These are phyloP conservation scores for Megalopta genalis DNA, from an alignment of 1,140 invertebrate genomes.

Conservation along the genomic window DNA sequence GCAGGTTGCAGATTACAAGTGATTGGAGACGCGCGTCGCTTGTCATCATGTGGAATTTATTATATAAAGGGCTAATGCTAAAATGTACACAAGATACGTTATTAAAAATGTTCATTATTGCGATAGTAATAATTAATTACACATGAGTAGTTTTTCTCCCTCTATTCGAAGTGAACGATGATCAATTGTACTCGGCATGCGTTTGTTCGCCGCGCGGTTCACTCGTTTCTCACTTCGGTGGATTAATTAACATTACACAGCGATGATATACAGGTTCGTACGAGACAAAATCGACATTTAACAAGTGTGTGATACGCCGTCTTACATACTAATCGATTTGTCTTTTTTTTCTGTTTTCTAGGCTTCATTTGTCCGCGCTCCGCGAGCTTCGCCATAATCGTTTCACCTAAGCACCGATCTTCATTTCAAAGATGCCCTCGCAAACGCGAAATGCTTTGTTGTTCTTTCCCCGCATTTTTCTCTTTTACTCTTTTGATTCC, in stretches of 20 bases:
- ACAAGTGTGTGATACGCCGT: constrained; percentile 50
- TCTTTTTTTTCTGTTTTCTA: constrained; percentile 45
- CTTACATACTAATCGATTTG: constrained; percentile 65
- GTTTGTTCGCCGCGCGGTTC: constrained; percentile 39
- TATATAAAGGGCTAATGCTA: constrained; percentile 79
- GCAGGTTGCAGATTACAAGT: background rate
- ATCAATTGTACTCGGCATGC: constrained; percentile 45
- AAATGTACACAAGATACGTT: constrained; percentile 79
- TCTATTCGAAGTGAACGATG: constrained; percentile 69
- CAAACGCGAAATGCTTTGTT: constrained; percentile 45
- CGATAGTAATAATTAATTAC: constrained; percentile 75
- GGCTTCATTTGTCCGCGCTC: constrained; percentile 46
- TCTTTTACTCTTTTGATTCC: too few species aligned
- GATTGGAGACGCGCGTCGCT: constrained; percentile 30
- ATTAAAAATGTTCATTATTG: constrained; percentile 79
- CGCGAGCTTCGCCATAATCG: constrained; percentile 48
- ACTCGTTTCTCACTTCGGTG: constrained; percentile 9
- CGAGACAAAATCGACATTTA: constrained; percentile 60
- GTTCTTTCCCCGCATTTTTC: too few species aligned
- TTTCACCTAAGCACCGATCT: constrained; percentile 53
- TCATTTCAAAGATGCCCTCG: constrained; percentile 47
- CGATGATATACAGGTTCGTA: constrained; percentile 46
- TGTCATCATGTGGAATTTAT: constrained; percentile 76
- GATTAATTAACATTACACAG: constrained; percentile 63
- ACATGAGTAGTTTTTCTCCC: constrained; percentile 72